Conservation (phyloP, 2,797 vertebrate species). For the Tapera naevia region DNA sequence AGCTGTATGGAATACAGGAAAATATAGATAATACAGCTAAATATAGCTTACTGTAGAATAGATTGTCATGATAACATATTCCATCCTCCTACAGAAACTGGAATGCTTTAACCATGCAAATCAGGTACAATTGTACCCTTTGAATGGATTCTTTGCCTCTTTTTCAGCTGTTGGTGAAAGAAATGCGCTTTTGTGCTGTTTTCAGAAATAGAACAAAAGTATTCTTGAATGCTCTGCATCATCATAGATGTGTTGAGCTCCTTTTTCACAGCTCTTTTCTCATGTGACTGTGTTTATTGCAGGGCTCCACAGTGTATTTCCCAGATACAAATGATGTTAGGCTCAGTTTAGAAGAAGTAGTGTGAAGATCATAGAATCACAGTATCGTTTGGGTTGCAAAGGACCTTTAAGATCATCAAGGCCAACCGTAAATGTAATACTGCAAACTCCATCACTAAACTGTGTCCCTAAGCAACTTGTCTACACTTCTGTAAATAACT, state of each 20-base stretch:
- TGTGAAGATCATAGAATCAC: not conserved
- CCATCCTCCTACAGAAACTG: not conserved
- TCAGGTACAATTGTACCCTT: not conserved
- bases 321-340: not conserved
- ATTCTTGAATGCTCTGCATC: not conserved
- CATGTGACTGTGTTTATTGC: not conserved
- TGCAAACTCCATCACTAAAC: too few species aligned
- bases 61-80: not conserved
- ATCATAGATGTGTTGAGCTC: not conserved
- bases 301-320: not conserved
- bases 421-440: too few species aligned
- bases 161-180: not conserved
- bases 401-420: too few species aligned
- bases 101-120: not conserved
- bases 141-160: not conserved
- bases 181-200: not conserved
- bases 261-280: not conserved
- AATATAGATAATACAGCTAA: not conserved
- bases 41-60: not conserved
- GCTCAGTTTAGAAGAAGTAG: not conserved
- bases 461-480: too few species aligned
- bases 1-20: not conserved
- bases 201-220: not conserved
- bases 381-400: too few species aligned
- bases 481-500: too few species aligned